Evolutionary conservation across 2,113 vertebrate genomes (phyloP).

Genomic region (Erythrocercus mccallii): DNA sequence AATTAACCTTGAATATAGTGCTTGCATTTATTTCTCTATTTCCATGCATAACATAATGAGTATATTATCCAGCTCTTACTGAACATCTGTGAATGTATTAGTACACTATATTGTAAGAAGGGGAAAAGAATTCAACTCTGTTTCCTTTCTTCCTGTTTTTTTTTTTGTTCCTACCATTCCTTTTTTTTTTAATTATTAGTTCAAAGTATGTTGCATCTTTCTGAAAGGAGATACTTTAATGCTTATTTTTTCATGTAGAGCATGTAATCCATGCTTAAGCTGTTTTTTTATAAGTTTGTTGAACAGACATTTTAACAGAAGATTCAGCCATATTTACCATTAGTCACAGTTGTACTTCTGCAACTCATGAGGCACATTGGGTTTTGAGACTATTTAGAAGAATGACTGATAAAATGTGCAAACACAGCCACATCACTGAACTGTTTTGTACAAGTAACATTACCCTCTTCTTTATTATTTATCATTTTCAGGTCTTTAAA

Average conservation of each 20-base stretch:
- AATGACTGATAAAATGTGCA: conserved; percentile 40
- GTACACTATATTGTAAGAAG: background rate
- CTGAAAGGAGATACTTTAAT: background rate
- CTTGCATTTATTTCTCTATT: conserved; percentile 25
- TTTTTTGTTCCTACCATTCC: background rate
- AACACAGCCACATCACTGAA: background rate
- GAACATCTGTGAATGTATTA: background rate
- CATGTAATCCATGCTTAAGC: background rate
- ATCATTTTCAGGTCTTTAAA: conserved; percentile 88
- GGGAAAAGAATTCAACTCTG: background rate
- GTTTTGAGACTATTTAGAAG: conserved; percentile 8
- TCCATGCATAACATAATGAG: background rate
- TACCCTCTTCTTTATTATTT: conserved; percentile 57
- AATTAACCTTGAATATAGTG: conserved; percentile 52
- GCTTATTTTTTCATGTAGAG: background rate
- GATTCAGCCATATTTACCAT: background rate
- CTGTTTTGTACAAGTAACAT: conserved; percentile 7
- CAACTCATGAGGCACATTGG: background rate
- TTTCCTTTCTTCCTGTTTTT: background rate
- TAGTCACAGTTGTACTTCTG: conserved; percentile 19
- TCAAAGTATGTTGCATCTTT: background rate
- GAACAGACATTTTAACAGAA: background rate
- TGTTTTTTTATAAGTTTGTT: background rate
- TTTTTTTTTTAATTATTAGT: background rate
- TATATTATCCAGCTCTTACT: background rate